These are phyloP conservation scores for Machimus rusticus DNA, from an alignment of 2,888 invertebrate species.

Conservation along the genomic window DNA sequence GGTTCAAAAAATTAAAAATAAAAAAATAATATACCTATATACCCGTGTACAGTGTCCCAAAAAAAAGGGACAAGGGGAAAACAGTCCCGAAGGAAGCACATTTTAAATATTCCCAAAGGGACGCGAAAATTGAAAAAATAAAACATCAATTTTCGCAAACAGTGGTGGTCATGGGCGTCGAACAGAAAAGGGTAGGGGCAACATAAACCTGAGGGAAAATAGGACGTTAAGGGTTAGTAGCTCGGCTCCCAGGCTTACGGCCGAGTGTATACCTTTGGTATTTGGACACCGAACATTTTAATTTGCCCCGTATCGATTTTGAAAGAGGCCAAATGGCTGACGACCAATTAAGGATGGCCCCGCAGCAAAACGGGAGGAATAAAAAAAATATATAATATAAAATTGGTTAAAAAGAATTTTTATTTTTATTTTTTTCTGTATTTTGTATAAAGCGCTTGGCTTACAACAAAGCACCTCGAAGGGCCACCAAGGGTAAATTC, in stretches of 20 bases:
- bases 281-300: constrained; percentile 35
- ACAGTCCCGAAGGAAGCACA: not conserved
- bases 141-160: constrained; percentile 31
- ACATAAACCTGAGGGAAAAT: not conserved
- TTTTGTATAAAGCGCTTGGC: not conserved
- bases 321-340: constrained; percentile 13
- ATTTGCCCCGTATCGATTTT: constrained; percentile 32
- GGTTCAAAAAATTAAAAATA: not conserved
- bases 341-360: constrained; percentile 27
- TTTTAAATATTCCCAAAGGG: constrained; percentile 36
- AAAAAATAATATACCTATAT: not conserved
- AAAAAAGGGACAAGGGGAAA: not conserved
- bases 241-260: not conserved
- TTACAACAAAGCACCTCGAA: not conserved
- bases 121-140: constrained; percentile 36
- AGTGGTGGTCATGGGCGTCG: not conserved
- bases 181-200: not conserved
- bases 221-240: not conserved
- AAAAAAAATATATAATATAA: not conserved
- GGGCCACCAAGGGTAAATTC: not conserved
- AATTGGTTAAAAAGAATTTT: not conserved
- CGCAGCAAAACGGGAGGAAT: not conserved
- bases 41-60: not conserved
- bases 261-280: constrained; percentile 1
- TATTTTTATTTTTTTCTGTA: too few species aligned